These are phyloP conservation scores for Micromesistius poutassou DNA, from an alignment of 2,797 vertebrate species.

Conservation along the genomic window DNA sequence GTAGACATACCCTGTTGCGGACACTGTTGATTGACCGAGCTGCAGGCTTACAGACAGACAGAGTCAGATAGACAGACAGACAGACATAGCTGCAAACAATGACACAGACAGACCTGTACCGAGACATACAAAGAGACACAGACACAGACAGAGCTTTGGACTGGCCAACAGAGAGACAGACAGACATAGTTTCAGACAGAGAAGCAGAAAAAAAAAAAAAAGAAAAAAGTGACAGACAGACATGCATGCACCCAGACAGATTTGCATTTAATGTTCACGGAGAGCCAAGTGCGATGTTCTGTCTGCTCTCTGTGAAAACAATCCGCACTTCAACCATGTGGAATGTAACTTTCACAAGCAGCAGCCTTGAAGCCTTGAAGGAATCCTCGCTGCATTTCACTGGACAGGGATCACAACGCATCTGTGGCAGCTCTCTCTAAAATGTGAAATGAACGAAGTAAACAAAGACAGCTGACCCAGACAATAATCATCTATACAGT, in stretches of 20 bases:
- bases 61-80: constrained; percentile 5
- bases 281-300: constrained; percentile 18
- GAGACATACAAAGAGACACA: too few species aligned
- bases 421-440: too few species aligned
- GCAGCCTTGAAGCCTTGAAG: constrained; percentile 12
- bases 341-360: constrained; percentile 14
- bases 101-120: too few species aligned
- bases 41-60: constrained; percentile 10
- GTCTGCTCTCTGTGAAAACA: constrained; percentile 11
- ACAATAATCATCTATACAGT: too few species aligned
- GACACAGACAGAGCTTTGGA: neutral
- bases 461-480: too few species aligned
- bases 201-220: too few species aligned
- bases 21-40: constrained; percentile 21
- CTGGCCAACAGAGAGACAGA: too few species aligned
- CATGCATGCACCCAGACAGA: constrained; percentile 8
- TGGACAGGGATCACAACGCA: neutral
- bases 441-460: too few species aligned
- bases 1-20: constrained; percentile 14
- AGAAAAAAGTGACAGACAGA: too few species aligned
- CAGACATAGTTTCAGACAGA: too few species aligned
- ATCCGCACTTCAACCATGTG: constrained; percentile 1
- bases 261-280: constrained; percentile 29
- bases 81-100: too few species aligned
- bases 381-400: constrained; percentile 14